Evolutionary conservation across 2,888 invertebrate genomes (phyloP).

Genomic region (Hyposoter dolosus): DNA sequence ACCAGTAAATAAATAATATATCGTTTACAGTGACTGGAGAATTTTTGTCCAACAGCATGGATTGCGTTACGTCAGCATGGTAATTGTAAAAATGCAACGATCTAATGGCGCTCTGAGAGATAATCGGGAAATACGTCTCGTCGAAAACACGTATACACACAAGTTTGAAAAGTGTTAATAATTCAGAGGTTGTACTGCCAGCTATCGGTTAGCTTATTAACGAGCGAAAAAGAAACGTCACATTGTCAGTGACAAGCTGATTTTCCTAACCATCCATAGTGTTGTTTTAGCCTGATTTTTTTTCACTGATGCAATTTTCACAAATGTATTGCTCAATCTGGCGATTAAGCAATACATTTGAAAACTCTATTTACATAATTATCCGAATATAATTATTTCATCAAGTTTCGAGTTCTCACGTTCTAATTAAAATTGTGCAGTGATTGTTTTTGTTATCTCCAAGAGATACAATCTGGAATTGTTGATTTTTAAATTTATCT

Average conservation of each 20-base stretch:
- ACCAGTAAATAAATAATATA: not conserved
- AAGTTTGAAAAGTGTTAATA: conserved; percentile 32
- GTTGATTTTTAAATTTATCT: not conserved
- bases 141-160: conserved; percentile 33
- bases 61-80: conserved; percentile 13
- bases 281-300: not conserved
- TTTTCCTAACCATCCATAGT: not conserved
- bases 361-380: not conserved
- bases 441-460: not conserved
- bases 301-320: not conserved
- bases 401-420: not conserved
- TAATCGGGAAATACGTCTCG: conserved; percentile 51
- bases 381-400: not conserved
- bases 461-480: not conserved
- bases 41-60: not conserved
- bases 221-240: conserved; percentile 8
- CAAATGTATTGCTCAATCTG: not conserved
- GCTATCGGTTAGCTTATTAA: conserved; percentile 41
- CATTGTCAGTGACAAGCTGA: conserved; percentile 10
- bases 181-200: conserved; percentile 45
- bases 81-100: conserved; percentile 23
- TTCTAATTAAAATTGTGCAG: not conserved
- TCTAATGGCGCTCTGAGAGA: not conserved
- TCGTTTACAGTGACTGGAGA: not conserved
- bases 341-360: conserved; percentile 4